Conservation (phyloP, 1,140 invertebrate species). For the Camponotus floridanus region DNA sequence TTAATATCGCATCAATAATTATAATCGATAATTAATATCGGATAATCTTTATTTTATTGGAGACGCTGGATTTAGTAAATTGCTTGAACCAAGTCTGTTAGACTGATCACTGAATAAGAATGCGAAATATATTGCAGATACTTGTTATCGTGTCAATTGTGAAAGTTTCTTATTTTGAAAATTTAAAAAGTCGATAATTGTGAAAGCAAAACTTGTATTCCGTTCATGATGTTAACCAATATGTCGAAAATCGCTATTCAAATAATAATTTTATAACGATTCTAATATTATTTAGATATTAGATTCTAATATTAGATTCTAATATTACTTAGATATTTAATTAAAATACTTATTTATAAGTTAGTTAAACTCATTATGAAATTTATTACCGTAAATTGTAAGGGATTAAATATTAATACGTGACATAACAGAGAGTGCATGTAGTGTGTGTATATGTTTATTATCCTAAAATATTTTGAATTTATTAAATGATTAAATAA, state of each 20-base stretch:
- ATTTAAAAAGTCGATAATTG: neutral
- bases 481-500: neutral
- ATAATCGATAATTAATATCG: too few species aligned
- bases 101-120: neutral
- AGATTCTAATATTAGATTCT: too few species aligned
- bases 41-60: neutral
- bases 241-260: neutral
- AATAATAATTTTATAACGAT: neutral
- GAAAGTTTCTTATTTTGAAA: neutral
- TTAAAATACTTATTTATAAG: neutral
- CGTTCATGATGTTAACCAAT: neutral
- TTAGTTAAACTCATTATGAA: neutral
- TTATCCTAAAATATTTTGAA: neutral
- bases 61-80: neutral
- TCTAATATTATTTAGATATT: too few species aligned
- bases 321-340: neutral
- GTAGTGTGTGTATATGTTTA: neutral
- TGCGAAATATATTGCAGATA: neutral
- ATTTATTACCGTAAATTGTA: neutral
- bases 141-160: slow-evolving; percentile 5
- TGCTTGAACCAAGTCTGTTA: neutral
- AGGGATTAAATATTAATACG: neutral
- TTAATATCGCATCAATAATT: too few species aligned
- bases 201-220: neutral
- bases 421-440: neutral